Evolutionary conservation across 2,113 vertebrate species (phyloP), one percentile per base, ranked within the genome.

Genomic region (Rallus limicola): DNA sequence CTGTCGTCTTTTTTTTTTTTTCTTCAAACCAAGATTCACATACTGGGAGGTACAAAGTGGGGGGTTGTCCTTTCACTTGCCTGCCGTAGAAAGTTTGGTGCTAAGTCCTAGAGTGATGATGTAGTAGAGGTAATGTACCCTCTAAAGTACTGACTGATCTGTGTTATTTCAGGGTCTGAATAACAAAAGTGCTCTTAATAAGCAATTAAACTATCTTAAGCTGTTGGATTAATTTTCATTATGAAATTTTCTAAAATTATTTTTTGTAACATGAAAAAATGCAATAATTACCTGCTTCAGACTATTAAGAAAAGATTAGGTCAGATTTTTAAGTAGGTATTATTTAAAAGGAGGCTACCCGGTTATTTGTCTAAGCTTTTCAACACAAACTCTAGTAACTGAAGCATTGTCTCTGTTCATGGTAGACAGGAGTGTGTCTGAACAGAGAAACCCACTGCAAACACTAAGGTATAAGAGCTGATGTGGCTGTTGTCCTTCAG

Each of bases 241-340:
- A 58, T 44, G 6, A 90, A 81, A 85, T 31, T 63, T 3, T 91
- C 56, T 86, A 55, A 85, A 92, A 87, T 78, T 20, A 44, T 82
- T 96, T 86, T 84, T 94, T 33, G 16, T 38, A 65, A 38, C 14
- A 83, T 21, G 9, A 65, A 94, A 94, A 93, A 93, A 28, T 64
- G 11, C 8, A 79, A 4, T 77, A 65, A 67, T 71, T 62, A 34
- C 69, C 75, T 88, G 55, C 52, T 68, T 70, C 42, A 83, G 23
- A 50, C 56, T 71, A 40, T 86, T 93, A 69, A 64, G 24, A 3
- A 46, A 56, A 76, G n/a, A 13, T 44, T 52, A 50, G 36, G 29
- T 71, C 52, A 25, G 3, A 16, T 85, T 85, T 83, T 50, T 59
- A 60, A 55, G 20, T 55, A 63, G 20, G 3, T 6, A 5, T 84